Base-by-base conservation (phyloP, 1,140 invertebrate species). In the Meloidogyne floridensis region DNA sequence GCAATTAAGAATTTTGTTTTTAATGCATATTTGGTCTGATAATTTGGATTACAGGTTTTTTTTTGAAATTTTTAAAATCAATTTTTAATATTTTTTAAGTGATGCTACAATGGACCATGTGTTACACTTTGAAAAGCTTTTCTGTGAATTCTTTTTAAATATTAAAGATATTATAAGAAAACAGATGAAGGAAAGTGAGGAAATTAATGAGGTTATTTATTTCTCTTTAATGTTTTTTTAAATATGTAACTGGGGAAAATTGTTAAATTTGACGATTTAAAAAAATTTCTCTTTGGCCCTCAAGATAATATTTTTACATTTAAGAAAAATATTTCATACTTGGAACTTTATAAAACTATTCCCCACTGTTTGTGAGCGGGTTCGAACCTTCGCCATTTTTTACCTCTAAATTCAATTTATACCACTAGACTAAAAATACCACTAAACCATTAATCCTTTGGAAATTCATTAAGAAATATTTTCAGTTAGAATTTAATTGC, bases 1-100 rank as follows among this genome's bases (percentile, higher is more conserved):
- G 54, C 96, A 99, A 90, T 91, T 99, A 4, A 92, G 98, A 56
- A 92, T 99, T 53, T 94, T 95, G 0, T 99, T 99, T 91, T 91
- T 99, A 0, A 91, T 99, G 20, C 97, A 99, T 91, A 94, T 95
- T 0, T 99, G 98, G 98, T 96, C 96, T 85, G 97, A 99, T 87
- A 97, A 96, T 0, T 91, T 99, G 1, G 98, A 99, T 92, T 99
- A 99, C 89, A 97, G 96, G 47, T 80, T 43, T 47, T 15, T 43
- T 47, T 18, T 43, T 42, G 32, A 32, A 32, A 47, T 47, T 47
- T 47, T 47, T 47, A 47, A 47, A 6, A 47, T 6, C 0, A 6
- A 47, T 47, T 47, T 47, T 54, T 13, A 47, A 10, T 32, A 3
- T 59, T 54, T 47, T 47, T 88, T 75, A 56, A 87, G 86, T 72